Evolutionary conservation across 2,113 vertebrate genomes (phyloP), one percentile per base, ranked within the genome.

Genomic region (Hippocampus abdominalis): DNA sequence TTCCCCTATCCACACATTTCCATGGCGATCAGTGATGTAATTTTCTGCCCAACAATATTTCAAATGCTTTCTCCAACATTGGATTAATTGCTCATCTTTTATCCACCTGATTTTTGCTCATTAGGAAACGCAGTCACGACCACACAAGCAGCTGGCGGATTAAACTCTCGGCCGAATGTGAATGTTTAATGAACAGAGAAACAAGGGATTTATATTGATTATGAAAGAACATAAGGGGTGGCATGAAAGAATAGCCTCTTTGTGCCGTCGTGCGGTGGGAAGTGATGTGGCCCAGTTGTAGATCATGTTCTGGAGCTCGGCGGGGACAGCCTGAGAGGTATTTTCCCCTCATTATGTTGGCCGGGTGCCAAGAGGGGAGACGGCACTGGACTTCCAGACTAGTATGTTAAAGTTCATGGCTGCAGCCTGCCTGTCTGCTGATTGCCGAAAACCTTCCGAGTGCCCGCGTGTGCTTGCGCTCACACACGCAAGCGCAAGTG

Each of bases 321-420:
- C n/a, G 3, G 66, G 68, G 71, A 80, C 67, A 75, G 68, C 75
- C 79, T 73, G 56, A 81, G 76, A 81, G 81, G 76, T 84, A 78
- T 87, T 88, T 73, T 68, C 79, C 32, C 74, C 59, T 54, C 70
- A 73, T 44, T 73, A 64, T 68, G 60, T 67, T 88, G 86, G 88
- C 82, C 1, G 39, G 4, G 49, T 69, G 79, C 84, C 88, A 64
- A 81, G 39, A 66, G 46, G 25, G 46, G 69, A 70, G 69, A 70
- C 40, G 39, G 62, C 75, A 56, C 21, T 59, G 12, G 27, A 40
- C 54, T 77, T 56, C 56, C 66, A 82, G 77, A 82, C 74, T 66
- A 83, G 67, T 88, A 76, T 84, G 88, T 76, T 82, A 86, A 88
- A 89, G 89, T 87, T 90, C 86, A 90, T 65, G 73, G 76, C 76